Evolutionary conservation across 1,140 invertebrate genomes (phyloP), one percentile per base, ranked within the genome.

Genomic region (Euschistus heros): DNA sequence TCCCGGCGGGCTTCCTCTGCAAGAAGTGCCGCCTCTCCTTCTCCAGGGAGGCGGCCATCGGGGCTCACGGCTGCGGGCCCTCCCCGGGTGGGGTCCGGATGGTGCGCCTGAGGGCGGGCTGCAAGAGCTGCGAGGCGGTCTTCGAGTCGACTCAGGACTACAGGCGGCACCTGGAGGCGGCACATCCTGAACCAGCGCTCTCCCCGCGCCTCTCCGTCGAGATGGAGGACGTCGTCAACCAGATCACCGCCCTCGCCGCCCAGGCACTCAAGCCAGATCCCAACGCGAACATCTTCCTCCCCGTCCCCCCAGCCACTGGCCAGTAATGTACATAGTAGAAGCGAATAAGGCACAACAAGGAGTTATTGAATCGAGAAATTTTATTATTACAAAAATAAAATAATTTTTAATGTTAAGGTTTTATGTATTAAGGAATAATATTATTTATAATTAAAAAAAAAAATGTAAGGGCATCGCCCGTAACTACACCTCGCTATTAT

Each of bases 1-100:
- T 78, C 17, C 77, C 78, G 13, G 66, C 64, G 17, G 67, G 67
- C 22, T 86, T 88, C 77, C 87, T 91, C 62, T 92, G 89, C 79
- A 89, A 89, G 73, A 86, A 89, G 72, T 92, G 89, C 75, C 86
- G 89, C 63, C 81, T 89, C 57, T 89, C 89, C 2, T 92, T 88
- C 76, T 83, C 81, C 14, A 81, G 82, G 50, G 80, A 82, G 69
- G 66, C 70, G 17, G 70, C 72, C 24, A 69, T 71, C 24, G 67
- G 69, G 68, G 69, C 74, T 27, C 77, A 78, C 69, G 80, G 75
- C 67, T 70, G 65, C 66, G 64, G 67, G 42, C 2, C 68, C 61
- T 73, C 81, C 59, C 79, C 84, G 61, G 80, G 84, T 65, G 77
- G 83, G 68, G 79, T 85, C 71, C 80, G 84, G 62, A 80, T 87